Percentiles rank a stretch among this genome's conserved stretches.
Evolutionary conservation across 2,113 vertebrate species (phyloP).

Genomic region (Athene cunicularia): DNA sequence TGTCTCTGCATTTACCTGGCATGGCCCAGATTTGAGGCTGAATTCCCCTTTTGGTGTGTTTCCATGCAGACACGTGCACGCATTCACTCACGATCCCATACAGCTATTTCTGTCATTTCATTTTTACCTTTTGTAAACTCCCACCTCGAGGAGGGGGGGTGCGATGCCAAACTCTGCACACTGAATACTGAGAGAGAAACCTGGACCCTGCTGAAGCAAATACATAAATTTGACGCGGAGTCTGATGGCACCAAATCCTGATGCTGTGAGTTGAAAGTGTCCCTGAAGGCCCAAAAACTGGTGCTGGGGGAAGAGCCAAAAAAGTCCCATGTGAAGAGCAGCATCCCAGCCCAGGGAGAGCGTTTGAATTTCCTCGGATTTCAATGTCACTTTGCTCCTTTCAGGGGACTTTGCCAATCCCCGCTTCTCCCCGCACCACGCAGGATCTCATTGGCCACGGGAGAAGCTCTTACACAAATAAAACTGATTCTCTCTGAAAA

Average conservation of each 20-base stretch:
- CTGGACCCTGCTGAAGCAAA: not conserved
- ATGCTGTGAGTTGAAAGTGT: not conserved
- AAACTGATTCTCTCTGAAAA: slow-evolving; percentile 67
- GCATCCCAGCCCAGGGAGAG: not conserved
- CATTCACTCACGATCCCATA: not conserved
- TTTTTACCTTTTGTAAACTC: not conserved
- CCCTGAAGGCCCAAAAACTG: not conserved
- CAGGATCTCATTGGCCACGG: slow-evolving; percentile 79
- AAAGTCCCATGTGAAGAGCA: not conserved
- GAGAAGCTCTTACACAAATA: slow-evolving; percentile 65
- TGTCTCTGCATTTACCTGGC: not conserved
- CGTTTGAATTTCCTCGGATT: slow-evolving; percentile 77
- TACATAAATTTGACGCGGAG: fast-evolving
- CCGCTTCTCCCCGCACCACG: not conserved
- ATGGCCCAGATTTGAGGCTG: not conserved
- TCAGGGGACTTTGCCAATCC: slow-evolving; percentile 48
- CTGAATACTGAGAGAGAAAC: not conserved
- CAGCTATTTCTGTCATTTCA: not conserved
- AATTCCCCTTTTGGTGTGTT: fast-evolving
- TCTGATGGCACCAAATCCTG: not conserved
- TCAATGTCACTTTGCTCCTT: slow-evolving; percentile 67
- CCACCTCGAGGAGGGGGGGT: not conserved
- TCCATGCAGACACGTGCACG: not conserved
- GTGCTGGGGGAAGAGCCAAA: not conserved
- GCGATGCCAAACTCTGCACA: not conserved